Evolutionary conservation across 1,140 invertebrate genomes (phyloP), one percentile per base, ranked within the genome.

Genomic region (Sminthurinus signatus): DNA sequence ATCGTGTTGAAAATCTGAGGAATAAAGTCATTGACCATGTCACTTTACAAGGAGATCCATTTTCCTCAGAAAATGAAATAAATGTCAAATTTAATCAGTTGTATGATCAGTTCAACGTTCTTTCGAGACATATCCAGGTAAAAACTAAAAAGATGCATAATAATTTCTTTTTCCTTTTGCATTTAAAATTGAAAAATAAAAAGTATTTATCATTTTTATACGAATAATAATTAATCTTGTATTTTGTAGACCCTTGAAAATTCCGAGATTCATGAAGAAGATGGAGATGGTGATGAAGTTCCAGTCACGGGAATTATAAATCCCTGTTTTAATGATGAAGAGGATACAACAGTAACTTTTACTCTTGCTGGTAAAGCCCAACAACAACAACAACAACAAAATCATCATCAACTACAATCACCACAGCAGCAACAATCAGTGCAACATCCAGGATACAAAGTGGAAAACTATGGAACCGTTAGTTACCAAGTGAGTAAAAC

Each of bases 321-420:
- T 32, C 66, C 66, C 2, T 67, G 59, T 2, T 71, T 71, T 57
- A 64, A 71, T 39, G 70, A 71, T 2, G 39, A 42, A 14, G 50
- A 54, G 43, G 61, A 63, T 19, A 56, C 3, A 10, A 21, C 12
- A 10, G 39, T 56, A 19, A 56, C 54, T 15, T 12, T 56, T 19
- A 56, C 23, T 19, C 12, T 23, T 32, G 19, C 51, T 10, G 51
- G 51, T 10, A 48, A 10, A 29, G 15, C 25, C 23, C 25, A 10
- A 31, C 25, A 52, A 52, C 8, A 27, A 28, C 29, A n/a, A 12
- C 39, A n/a, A 42, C 10, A 36, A 15, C 32, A 36, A 36, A 36
- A 36, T 36, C 15, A 36, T n/a, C n/a, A n/a, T n/a, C n/a, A n/a
- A n/a, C n/a, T n/a, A n/a, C n/a, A n/a, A n/a, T n/a, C n/a, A n/a